Conservation (phyloP, 23 tunicate genomes). For the Trididemnum nubilum region DNA sequence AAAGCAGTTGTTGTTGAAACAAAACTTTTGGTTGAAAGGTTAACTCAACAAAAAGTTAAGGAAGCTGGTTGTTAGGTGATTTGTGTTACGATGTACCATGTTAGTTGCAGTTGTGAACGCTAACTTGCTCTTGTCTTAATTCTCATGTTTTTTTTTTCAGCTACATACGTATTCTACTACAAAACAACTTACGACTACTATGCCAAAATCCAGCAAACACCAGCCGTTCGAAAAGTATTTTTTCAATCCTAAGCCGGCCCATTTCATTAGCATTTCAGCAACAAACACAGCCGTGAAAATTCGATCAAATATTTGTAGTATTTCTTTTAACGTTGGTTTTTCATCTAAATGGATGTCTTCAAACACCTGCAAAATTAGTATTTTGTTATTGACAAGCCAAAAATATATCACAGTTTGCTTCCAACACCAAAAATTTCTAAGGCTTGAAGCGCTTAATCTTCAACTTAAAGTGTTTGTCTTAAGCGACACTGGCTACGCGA, state of each 20-base stretch:
- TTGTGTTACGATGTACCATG: no score
- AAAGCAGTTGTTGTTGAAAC: no score
- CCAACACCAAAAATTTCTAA: background rate
- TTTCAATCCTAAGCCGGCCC: constrained; percentile 80
- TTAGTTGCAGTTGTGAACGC: no score
- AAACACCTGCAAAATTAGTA: constrained; percentile 52
- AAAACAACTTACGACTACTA: constrained; percentile 80
- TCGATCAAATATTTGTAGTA: constrained; percentile 60
- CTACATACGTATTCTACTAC: no score
- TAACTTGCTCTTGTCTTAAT: no score
- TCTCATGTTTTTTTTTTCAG: no score
- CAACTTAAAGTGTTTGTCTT: background rate
- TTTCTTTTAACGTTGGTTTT: constrained; percentile 34
- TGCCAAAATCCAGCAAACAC: constrained; percentile 81
- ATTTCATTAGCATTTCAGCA: constrained; percentile 90
- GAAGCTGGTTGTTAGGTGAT: no score
- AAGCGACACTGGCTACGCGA: no score
- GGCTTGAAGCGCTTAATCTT: background rate
- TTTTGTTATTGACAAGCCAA: background rate
- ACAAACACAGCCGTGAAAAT: constrained; percentile 71
- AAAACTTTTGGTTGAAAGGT: no score
- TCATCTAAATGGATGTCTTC: constrained; percentile 58
- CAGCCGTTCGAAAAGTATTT: constrained; percentile 88
- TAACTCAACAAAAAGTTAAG: no score
- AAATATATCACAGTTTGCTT: background rate